phyloP scores from a whole-genome alignment of 2,797 vertebrate genomes.

The Gallinago nigripennis region DNA sequence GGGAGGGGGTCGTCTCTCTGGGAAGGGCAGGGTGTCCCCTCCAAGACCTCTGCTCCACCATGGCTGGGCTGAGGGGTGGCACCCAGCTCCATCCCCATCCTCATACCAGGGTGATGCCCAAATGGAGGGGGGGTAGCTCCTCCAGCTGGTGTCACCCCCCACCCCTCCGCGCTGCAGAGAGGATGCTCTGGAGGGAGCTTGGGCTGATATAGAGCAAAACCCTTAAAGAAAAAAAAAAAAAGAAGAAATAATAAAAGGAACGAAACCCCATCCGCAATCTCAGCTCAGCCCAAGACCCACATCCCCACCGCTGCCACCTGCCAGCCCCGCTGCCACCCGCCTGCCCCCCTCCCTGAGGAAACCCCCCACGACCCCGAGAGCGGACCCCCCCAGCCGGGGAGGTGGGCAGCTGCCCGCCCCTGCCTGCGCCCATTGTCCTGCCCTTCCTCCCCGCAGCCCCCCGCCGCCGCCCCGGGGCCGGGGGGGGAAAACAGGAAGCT shows the following conservation, averaged over 20 bases:
- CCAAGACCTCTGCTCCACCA: background rate
- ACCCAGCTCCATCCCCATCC: background rate
- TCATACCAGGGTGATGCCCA: background rate
- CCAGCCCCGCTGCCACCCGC: background rate
- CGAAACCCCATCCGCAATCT: slow-evolving; percentile 23
- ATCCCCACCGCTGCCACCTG: background rate
- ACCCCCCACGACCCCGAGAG: too few species aligned
- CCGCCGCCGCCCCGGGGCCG: slow-evolving; percentile 5
- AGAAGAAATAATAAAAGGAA: background rate
- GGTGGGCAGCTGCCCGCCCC: background rate
- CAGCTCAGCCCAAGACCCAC: background rate
- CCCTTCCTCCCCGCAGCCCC: slow-evolving; percentile 17
- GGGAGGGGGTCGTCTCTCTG: rapidly evolving
- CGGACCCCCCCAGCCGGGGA: background rate
- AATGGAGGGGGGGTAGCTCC: background rate
- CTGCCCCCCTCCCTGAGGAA: background rate
- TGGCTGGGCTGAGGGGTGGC: background rate
- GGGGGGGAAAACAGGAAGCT: slow-evolving; percentile 74
- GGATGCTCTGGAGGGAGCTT: background rate
- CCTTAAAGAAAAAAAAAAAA: background rate
- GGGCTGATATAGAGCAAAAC: background rate
- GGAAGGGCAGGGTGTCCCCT: background rate
- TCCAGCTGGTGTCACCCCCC: background rate
- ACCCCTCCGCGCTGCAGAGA: background rate
- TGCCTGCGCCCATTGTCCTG: background rate